Base-by-base conservation (phyloP, 2,113 vertebrate species). In the Centropus bengalensis region DNA sequence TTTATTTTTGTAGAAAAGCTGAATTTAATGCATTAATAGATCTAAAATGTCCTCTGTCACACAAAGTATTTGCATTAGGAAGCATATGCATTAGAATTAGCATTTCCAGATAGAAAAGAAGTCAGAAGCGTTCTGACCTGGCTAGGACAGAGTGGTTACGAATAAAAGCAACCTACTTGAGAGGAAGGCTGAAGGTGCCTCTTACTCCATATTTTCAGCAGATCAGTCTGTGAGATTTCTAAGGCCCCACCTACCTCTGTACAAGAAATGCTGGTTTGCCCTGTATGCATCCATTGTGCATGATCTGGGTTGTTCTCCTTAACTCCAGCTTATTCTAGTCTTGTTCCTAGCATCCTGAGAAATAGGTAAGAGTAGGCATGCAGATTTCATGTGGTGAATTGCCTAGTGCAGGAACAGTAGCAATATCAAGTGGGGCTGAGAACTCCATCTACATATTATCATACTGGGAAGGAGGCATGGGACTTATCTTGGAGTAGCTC, bases 371-470 rank as follows among this genome's bases (percentile, higher is more conserved):
- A 22, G 1, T 23, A 60, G 54, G 15, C 4, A 0, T 3, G 3
- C 23, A 59, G 28, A 12, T 28, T 79, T 82, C 13, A 6, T 0
- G 0, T 42, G 33, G 27, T 14, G 8, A 7, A 2, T 42, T 38
- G 27, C 27, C 30, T 60, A 10, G 7, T 0, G 0, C 21, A 59
- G 67, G 30, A 89, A 14, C 22, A 82, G 59, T 58, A 83, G 42
- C 79, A 58, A 42, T 28, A 38, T 66, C 36, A 36, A 47, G 54
- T 22, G 23, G 62, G 20, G 12, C 38, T 47, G 56, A 70, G 38
- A 32, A 28, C 13, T 5, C 9, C 30, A 6, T 71, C 28, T 36
- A 45, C 16, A 5, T 1, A 0, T 63, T 38, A 24, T 0, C 0
- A 40, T 30, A 24, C 26, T 79, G 49, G 19, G 58, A 63, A 79